These are phyloP conservation scores for Neodiprion virginianus DNA, from an alignment of 1,140 invertebrate species.

Conservation along the genomic window DNA sequence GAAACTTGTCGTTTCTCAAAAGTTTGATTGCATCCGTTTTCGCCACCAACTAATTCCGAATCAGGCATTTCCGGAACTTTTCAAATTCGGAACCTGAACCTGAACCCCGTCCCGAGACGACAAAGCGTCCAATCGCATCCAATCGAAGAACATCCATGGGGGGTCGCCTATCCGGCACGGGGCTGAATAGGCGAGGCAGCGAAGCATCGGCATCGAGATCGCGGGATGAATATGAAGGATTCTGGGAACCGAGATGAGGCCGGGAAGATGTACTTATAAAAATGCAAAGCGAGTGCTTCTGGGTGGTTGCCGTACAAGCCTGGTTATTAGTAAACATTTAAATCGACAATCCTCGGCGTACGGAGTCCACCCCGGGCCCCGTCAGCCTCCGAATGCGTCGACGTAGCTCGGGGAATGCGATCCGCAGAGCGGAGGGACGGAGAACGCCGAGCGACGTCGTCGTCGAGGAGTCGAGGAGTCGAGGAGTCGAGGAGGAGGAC, in stretches of 20 bases:
- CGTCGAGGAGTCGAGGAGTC: background rate
- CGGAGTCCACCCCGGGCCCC: background rate
- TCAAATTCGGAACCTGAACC: too few species aligned
- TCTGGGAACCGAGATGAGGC: constrained; percentile 28
- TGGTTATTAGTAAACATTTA: constrained; percentile 65
- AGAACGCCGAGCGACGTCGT: constrained; percentile 28
- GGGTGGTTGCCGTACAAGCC: constrained; percentile 61
- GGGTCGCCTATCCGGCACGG: background rate
- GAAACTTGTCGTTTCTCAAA: too few species aligned
- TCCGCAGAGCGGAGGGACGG: constrained; percentile 28
- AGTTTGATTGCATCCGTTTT: too few species aligned
- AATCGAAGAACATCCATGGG: background rate
- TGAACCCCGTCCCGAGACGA: too few species aligned
- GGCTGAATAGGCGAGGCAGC: too few species aligned
- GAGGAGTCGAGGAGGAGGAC: background rate
- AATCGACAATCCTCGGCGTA: constrained; percentile 58
- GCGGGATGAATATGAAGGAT: constrained; percentile 54
- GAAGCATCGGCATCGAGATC: background rate
- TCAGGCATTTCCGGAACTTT: too few species aligned
- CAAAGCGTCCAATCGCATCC: background rate
- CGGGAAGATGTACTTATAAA: constrained; percentile 57
- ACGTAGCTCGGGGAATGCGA: constrained; percentile 8
- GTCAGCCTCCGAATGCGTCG: constrained; percentile 8
- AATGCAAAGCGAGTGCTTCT: constrained; percentile 62
- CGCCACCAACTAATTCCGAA: too few species aligned